phyloP scores from a whole-genome alignment of 2,113 vertebrate genomes.

The Merops nubicus region DNA sequence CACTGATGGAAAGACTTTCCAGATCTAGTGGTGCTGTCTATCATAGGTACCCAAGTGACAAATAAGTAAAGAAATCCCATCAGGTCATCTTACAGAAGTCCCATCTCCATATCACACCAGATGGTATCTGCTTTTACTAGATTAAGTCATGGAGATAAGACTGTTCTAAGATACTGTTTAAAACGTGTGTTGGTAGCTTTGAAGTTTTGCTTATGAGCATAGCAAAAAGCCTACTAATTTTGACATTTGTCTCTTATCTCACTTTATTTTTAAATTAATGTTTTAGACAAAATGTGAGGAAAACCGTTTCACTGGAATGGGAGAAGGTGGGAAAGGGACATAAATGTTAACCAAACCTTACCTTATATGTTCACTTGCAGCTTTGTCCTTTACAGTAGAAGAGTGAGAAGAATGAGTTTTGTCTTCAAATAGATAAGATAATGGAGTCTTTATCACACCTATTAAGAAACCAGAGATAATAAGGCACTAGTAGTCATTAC shows the following conservation, averaged over 20 bases:
- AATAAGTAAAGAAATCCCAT: not conserved
- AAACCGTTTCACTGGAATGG: not conserved
- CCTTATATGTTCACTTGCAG: slow-evolving; percentile 97
- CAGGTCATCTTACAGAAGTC: not conserved
- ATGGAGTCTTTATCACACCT: slow-evolving; percentile 86
- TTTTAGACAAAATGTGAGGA: not conserved
- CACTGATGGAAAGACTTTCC: not conserved
- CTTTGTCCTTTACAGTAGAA: slow-evolving; percentile 98
- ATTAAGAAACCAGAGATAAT: not conserved
- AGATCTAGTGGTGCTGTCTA: not conserved
- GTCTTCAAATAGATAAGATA: slow-evolving; percentile 95
- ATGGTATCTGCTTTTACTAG: not conserved
- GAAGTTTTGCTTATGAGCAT: not conserved
- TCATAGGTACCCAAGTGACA: not conserved
- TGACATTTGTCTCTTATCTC: not conserved
- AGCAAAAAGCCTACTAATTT: not conserved
- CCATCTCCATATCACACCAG: not conserved
- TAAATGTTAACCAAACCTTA: slow-evolving; percentile 46
- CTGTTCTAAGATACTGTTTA: not conserved
- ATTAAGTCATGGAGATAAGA: not conserved
- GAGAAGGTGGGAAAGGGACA: not conserved
- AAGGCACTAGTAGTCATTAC: not conserved
- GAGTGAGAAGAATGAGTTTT: slow-evolving; percentile 96
- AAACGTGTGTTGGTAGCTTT: not conserved
- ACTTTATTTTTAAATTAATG: not conserved